Evolutionary conservation across 2,113 vertebrate genomes (phyloP).

Genomic region (Salvelinus fontinalis): DNA sequence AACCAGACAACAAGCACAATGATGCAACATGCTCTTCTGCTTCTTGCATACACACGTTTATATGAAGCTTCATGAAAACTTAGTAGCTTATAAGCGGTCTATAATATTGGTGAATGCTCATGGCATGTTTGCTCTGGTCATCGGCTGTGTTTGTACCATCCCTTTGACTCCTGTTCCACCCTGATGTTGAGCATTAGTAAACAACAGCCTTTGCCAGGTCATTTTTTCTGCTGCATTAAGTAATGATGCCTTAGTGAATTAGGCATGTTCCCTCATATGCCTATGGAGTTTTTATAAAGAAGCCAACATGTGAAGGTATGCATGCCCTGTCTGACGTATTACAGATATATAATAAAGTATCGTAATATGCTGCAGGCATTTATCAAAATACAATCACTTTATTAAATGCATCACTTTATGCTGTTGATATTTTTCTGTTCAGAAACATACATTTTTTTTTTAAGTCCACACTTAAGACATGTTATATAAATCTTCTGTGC

Average conservation of each 20-base stretch:
- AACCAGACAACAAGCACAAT: not conserved
- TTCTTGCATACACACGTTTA: not conserved
- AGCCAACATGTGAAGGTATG: no score
- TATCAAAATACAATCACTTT: no score
- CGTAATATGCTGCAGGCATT: no score
- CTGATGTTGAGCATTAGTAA: conserved; percentile 1
- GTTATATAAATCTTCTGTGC: no score
- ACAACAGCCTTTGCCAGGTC: conserved; percentile 3
- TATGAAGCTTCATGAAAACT: not conserved
- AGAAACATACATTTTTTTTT: no score
- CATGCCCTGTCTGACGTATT: no score
- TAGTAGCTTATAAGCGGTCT: not conserved
- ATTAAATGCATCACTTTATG: no score
- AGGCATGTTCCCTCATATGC: not conserved
- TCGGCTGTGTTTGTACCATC: not conserved
- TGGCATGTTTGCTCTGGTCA: not conserved
- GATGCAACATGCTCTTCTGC: not conserved
- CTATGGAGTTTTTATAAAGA: not conserved
- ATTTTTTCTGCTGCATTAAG: not conserved
- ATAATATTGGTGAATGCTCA: not conserved
- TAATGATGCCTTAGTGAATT: conserved; percentile 8
- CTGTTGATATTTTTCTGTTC: no score
- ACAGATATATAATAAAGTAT: no score
- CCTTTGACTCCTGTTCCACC: not conserved
- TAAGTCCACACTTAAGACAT: no score